Evolutionary conservation across 2,113 vertebrate species (phyloP), one percentile per base, ranked within the genome.

Genomic region (Chrysochloris asiatica): DNA sequence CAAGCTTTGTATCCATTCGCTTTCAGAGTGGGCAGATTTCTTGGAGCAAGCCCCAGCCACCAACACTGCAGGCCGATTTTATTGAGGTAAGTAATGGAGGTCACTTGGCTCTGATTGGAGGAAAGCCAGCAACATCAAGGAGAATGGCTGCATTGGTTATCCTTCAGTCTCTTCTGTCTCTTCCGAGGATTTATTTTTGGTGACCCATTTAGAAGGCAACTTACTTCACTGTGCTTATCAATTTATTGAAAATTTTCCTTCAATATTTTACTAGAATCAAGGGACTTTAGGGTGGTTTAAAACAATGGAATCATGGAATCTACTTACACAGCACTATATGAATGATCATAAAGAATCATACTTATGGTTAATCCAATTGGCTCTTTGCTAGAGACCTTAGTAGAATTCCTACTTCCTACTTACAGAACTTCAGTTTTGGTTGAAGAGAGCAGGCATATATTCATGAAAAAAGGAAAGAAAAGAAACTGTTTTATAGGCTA

Each of bases 21-120:
- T 85, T 54, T 85, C 65, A 73, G 83, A 3, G 11, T 38, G 19
- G 56, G 80, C 92, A 86, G 4, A 24, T 92, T 97, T 97, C 93
- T 96, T 96, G 96, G 97, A 95, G 24, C 54, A 73, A 92, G 83
- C 71, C 92, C 92, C 90, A 95, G 90, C 76, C 93, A 95, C 89
- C 86, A 93, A 89, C 89, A 87, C 91, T 92, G 91, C 97, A 85
- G 80, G 90, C 85, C 56, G 10, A 10, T 95, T 96, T 96, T 93
- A 95, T 96, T 97, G 89, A 96, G 93, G 94, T 85, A 86, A 97
- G 81, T 94, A 96, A 95, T 94, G 93, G 93, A 83, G 54, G 92
- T 96, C 93, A 93, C 86, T 89, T 94, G 93, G 94, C 96, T 95
- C 94, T 76, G 63, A 59, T 92, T 94, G 96, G 96, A 95, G 93